Conservation (phyloP, 1,140 invertebrate species). For the Eueides isabella region DNA sequence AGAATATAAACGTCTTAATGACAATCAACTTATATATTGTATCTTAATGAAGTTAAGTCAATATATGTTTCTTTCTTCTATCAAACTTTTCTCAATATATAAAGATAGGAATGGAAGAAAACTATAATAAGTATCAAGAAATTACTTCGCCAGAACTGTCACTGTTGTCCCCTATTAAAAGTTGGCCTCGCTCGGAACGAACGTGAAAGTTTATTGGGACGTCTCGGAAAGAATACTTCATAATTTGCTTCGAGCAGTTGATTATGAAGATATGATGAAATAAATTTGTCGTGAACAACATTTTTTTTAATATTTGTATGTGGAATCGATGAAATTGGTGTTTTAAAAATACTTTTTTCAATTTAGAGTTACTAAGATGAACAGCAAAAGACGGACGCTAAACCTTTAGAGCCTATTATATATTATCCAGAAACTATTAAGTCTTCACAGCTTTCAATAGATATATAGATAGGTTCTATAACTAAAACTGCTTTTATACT, state of each 20-base stretch:
- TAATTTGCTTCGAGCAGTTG: neutral
- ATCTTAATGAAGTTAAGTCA: neutral
- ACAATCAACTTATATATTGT: neutral
- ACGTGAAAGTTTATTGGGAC: neutral
- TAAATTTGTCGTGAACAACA: too few relatives aligned
- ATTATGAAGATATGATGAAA: neutral
- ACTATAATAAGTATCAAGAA: neutral
- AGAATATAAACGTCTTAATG: too few relatives aligned
- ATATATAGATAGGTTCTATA: too few relatives aligned
- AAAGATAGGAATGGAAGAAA: neutral
- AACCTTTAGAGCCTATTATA: too few relatives aligned
- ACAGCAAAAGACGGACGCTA: too few relatives aligned
- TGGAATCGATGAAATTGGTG: too few relatives aligned
- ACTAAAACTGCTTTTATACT: too few relatives aligned
- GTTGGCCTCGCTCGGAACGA: neutral
- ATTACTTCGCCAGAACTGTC: conserved; percentile 1
- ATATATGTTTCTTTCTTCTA: neutral
- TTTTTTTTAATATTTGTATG: too few relatives aligned
- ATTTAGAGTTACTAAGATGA: too few relatives aligned
- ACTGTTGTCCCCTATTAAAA: conserved; percentile 4
- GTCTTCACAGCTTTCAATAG: too few relatives aligned
- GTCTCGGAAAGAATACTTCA: neutral
- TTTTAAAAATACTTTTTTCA: too few relatives aligned
- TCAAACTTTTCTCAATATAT: neutral
- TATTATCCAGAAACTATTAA: too few relatives aligned